A percentile compares a stretch with the other conserved stretches of the same genome.
Evolutionary conservation across 1,140 invertebrate genomes (phyloP).

Genomic region (Phymastichus coffea): DNA sequence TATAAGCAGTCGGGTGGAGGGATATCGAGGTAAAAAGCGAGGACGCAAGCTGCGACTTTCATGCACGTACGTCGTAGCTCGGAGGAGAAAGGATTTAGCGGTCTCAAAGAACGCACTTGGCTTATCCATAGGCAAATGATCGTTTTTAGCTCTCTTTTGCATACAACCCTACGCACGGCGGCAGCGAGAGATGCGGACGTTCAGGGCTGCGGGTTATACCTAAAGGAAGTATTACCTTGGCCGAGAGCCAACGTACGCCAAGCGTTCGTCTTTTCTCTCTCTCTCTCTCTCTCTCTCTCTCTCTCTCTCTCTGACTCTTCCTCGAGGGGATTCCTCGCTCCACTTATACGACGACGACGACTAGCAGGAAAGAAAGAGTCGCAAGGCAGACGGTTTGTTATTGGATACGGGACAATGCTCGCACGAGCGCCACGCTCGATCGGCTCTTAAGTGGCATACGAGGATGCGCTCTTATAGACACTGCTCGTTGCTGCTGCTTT

Average conservation of each 20-base stretch:
- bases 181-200: too few species aligned
- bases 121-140: slow-evolving; percentile 36
- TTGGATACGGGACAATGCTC: slow-evolving; percentile 19
- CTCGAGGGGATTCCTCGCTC: not conserved
- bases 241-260: slow-evolving; percentile 26
- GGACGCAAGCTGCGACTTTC: too few species aligned
- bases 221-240: slow-evolving; percentile 32
- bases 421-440: not conserved
- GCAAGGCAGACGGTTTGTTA: slow-evolving; percentile 24
- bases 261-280: too few species aligned
- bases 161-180: too few species aligned
- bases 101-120: slow-evolving; percentile 29
- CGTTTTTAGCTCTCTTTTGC: slow-evolving; percentile 29
- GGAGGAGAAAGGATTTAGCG: not conserved
- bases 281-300: too few species aligned
- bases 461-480: slow-evolving; percentile 4
- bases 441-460: slow-evolving; percentile 1
- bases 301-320: too few species aligned
- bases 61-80: too few species aligned
- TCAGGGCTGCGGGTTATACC: slow-evolving; percentile 22
- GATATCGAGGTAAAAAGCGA: too few species aligned
- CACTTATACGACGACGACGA: not conserved
- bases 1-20: too few species aligned
- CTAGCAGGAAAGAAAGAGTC: too few species aligned
- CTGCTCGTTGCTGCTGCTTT: not conserved